Evolutionary conservation across 2,797 vertebrate species (phyloP).

Genomic region (Anguilla pacifica): DNA sequence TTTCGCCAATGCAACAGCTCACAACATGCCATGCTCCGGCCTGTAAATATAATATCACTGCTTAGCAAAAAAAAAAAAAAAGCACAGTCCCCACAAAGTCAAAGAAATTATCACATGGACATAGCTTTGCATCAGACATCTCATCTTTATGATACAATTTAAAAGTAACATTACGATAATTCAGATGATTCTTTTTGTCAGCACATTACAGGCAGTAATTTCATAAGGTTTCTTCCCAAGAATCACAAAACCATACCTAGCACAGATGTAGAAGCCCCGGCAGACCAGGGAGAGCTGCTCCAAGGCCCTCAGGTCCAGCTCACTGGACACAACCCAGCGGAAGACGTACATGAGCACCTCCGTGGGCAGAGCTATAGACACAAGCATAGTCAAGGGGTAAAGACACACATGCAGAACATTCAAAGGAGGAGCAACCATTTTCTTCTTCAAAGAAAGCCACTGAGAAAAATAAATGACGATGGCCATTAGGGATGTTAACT

Average conservation of each 20-base stretch:
- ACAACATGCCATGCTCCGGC: too few relatives aligned
- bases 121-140: neutral
- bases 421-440: neutral
- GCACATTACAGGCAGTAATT: too few relatives aligned
- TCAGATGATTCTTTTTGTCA: too few relatives aligned
- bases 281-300: conserved; percentile 95
- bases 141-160: too few relatives aligned
- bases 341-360: conserved; percentile 98
- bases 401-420: neutral
- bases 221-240: neutral
- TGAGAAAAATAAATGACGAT: too few relatives aligned
- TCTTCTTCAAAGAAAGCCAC: neutral
- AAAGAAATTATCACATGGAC: neutral
- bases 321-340: conserved; percentile 97
- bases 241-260: conserved; percentile 76
- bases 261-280: conserved; percentile 96
- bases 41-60: too few relatives aligned
- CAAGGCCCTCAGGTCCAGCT: conserved; percentile 91
- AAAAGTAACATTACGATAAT: too few relatives aligned
- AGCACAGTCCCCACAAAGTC: neutral
- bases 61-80: neutral
- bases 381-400: neutral
- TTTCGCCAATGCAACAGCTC: too few relatives aligned
- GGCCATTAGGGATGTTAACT: too few relatives aligned
- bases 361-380: conserved; percentile 81